Percentiles rank a stretch among this genome's conserved stretches.
phyloP scores from a whole-genome alignment of 1,140 invertebrate species.

The Elymnias hypermnestra region DNA sequence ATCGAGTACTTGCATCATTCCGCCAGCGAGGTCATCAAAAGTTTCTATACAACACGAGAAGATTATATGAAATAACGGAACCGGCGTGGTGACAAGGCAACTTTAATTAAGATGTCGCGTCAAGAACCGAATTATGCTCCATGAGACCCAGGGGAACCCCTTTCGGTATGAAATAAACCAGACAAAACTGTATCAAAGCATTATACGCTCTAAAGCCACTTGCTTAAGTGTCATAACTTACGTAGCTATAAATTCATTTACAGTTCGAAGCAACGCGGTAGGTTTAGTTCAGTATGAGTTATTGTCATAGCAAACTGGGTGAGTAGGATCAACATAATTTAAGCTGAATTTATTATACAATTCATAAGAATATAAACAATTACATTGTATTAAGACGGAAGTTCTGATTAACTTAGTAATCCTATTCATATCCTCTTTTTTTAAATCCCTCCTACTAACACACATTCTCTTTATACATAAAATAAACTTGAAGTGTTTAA shows the following conservation, averaged over 20 bases:
- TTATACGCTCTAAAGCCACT: slow-evolving; percentile 1
- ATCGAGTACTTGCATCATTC: too few species aligned
- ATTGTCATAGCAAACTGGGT: slow-evolving; percentile 37
- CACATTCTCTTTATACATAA: too few species aligned
- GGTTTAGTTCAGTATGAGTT: slow-evolving; percentile 32
- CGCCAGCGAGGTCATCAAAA: too few species aligned
- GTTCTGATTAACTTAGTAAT: neutral
- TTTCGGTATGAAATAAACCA: slow-evolving; percentile 26
- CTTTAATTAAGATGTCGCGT: slow-evolving; percentile 53
- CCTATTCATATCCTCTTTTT: too few species aligned
- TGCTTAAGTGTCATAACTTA: slow-evolving; percentile 3
- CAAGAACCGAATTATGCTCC: slow-evolving; percentile 49
- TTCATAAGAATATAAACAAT: slow-evolving; percentile 12
- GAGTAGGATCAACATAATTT: slow-evolving; percentile 38
- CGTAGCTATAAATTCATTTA: neutral
- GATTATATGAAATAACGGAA: slow-evolving; percentile 16
- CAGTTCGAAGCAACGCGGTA: slow-evolving; percentile 23
- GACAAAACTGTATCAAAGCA: neutral
- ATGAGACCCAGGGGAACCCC: slow-evolving; percentile 27
- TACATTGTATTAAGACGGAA: neutral
- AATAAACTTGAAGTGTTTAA: too few species aligned
- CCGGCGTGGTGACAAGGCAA: slow-evolving; percentile 26
- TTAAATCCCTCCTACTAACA: too few species aligned
- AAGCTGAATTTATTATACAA: slow-evolving; percentile 20
- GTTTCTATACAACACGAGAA: neutral